Percentiles rank a stretch among this genome's conserved stretches.
phyloP scores from a whole-genome alignment of 2,113 vertebrate species.

The Gymnogyps californianus region DNA sequence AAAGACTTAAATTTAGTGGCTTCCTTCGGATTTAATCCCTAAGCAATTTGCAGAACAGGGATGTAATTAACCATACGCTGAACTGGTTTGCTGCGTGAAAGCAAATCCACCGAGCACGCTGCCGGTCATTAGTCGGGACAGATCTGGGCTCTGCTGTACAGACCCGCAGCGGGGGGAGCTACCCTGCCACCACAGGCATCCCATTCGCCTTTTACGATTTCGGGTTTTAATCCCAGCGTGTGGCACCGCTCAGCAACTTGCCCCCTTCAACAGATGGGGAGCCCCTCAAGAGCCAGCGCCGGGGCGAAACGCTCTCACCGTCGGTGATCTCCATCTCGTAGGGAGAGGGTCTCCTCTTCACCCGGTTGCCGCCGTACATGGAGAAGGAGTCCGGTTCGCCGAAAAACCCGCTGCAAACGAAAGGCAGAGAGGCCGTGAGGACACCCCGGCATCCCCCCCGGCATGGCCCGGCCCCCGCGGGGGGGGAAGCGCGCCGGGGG shows the following conservation, averaged over 20 bases:
- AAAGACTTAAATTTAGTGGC: background rate
- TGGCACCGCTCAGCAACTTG: background rate
- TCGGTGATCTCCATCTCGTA: slow-evolving; percentile 95
- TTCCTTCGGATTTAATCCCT: background rate
- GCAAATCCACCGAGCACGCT: background rate
- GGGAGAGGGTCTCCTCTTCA: slow-evolving; percentile 85
- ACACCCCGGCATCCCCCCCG: background rate
- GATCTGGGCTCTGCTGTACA: background rate
- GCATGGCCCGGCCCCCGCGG: background rate
- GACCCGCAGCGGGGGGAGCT: background rate
- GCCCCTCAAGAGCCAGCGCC: background rate
- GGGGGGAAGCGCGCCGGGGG: background rate
- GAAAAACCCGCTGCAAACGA: slow-evolving; percentile 77
- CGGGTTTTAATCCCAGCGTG: background rate
- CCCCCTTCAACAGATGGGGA: background rate
- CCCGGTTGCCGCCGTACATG: slow-evolving; percentile 88
- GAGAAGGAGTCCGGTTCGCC: slow-evolving; percentile 90
- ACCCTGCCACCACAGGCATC: background rate
- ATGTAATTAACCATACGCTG: background rate
- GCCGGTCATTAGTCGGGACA: accelerated
- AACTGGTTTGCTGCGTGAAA: background rate
- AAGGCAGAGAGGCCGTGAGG: background rate
- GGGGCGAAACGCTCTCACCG: slow-evolving; percentile 69
- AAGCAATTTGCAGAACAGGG: background rate
- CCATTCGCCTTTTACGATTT: accelerated